These are phyloP conservation scores for Diadegma fenestrale DNA, from an alignment of 2,888 invertebrate species.

Conservation along the genomic window DNA sequence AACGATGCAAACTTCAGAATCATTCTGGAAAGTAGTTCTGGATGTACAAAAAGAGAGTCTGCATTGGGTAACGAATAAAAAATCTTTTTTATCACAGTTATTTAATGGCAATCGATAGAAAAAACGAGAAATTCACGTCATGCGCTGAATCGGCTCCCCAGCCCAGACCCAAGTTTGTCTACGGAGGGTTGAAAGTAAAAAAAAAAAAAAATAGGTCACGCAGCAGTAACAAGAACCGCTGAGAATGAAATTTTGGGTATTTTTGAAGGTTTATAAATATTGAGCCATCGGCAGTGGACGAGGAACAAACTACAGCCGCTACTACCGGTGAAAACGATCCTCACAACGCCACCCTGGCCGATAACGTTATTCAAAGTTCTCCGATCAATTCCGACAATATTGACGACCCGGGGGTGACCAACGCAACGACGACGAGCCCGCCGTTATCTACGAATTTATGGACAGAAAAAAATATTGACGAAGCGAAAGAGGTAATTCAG, in stretches of 20 bases:
- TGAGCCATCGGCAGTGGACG: conserved; percentile 88
- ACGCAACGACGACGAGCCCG: conserved; percentile 76
- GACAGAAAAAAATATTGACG: conserved; percentile 74
- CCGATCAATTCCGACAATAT: conserved; percentile 79
- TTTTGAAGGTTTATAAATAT: conserved; percentile 88
- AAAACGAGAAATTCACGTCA: too few relatives aligned
- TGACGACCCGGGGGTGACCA: conserved; percentile 76
- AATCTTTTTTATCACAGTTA: too few relatives aligned
- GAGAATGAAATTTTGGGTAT: conserved; percentile 46
- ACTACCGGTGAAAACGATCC: conserved; percentile 83
- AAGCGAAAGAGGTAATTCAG: conserved; percentile 70
- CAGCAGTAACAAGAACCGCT: not conserved
- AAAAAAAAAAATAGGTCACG: conserved; percentile 13
- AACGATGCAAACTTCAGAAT: too few relatives aligned
- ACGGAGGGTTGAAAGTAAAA: conserved; percentile 7
- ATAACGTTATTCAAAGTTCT: conserved; percentile 84
- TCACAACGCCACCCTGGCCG: conserved; percentile 79
- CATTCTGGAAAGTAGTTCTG: too few relatives aligned
- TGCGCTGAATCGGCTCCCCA: too few relatives aligned
- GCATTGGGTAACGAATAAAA: too few relatives aligned
- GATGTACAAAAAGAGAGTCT: too few relatives aligned
- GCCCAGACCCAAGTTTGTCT: too few relatives aligned
- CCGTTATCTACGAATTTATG: conserved; percentile 80
- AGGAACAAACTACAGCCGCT: conserved; percentile 85
- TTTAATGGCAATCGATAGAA: too few relatives aligned